A percentile compares a stretch with the other conserved stretches of the same genome.
Evolutionary conservation across 2,888 invertebrate genomes (phyloP).

Genomic region (Ochlodes sylvanus): DNA sequence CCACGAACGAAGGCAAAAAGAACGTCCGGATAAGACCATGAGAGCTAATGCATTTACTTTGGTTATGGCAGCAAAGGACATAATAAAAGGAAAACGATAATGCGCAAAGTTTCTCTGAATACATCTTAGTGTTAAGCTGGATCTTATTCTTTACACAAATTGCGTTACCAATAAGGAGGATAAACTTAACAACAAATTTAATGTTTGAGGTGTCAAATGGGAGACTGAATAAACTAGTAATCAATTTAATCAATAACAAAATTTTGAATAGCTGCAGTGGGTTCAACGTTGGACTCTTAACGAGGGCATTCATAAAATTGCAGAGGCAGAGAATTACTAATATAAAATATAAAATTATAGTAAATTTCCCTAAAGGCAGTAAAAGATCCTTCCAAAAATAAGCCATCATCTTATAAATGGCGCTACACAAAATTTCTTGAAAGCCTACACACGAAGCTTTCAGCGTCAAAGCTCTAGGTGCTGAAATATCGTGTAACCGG

Average conservation of each 20-base stretch:
- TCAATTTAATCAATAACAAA: too few relatives aligned
- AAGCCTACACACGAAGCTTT: conserved; percentile 27
- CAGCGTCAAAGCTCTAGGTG: conserved; percentile 39
- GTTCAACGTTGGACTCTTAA: too few relatives aligned
- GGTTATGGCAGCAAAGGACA: conserved; percentile 16
- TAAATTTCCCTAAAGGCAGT: conserved; percentile 2
- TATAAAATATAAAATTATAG: too few relatives aligned
- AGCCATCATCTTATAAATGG: conserved; percentile 20
- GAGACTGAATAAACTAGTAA: too few relatives aligned
- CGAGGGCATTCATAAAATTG: too few relatives aligned
- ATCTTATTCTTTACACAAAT: background rate
- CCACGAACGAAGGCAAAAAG: conserved; percentile 38
- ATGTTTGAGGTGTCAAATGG: too few relatives aligned
- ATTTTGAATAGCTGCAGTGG: too few relatives aligned
- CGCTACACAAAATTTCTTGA: conserved; percentile 19
- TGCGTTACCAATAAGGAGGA: too few relatives aligned
- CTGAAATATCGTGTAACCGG: conserved; percentile 50
- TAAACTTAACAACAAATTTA: too few relatives aligned
- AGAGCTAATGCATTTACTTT: conserved; percentile 33
- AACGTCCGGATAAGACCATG: conserved; percentile 31
- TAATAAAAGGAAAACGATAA: conserved; percentile 33
- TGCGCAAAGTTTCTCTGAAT: conserved; percentile 18
- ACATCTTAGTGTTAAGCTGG: background rate
- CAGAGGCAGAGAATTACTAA: too few relatives aligned
- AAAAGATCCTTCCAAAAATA: conserved; percentile 18